Evolutionary conservation across 2,888 invertebrate genomes (phyloP), one percentile per base, ranked within the genome.

Genomic region (Drosophila nigricruria): DNA sequence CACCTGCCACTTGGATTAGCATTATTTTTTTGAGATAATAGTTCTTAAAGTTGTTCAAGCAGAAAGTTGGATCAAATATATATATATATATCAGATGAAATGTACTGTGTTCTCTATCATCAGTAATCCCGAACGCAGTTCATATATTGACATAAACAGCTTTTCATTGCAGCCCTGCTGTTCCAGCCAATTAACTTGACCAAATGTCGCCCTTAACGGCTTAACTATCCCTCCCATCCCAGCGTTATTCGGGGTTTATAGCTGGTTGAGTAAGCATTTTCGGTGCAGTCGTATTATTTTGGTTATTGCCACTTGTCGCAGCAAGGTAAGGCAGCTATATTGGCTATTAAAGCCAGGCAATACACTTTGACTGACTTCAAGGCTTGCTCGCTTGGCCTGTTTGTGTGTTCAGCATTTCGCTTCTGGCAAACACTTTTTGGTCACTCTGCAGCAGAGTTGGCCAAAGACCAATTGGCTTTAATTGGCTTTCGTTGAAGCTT

Each of bases 231-330:
- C 25, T n/a, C n/a, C n/a, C 42, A 34, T 42, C 23, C 32, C 32
- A 25, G 32, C 8, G n/a, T 14, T 14, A 1, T 30, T 12, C 18
- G 40, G 30, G 34, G 20, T 34, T 57, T 45, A 57, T 25, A 25
- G 57, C 57, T 25, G 57, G 4, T 14, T 3, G 23, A 45, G 43
- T 25, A 34, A 57, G 43, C n/a, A 45, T 34, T 57, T 57, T 14
- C 34, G n/a, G n/a, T 25, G 57, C 23, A 45, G 57, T 25, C 43
- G 45, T 34, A 34, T 25, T n/a, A 34, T 42, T 57, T 34, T 16
- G 57, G 34, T 25, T 57, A 57, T 57, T 45, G 43, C 25, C 43
- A 57, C 57, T 57, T 57, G 25, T 57, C 57, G 53, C 53, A 45
- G 57, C 57, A 8, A 57, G 32, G 32, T 34, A n/a, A 34, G 12